phyloP scores from a whole-genome alignment of 2,888 invertebrate genomes.

The Megastigmus dorsalis region DNA sequence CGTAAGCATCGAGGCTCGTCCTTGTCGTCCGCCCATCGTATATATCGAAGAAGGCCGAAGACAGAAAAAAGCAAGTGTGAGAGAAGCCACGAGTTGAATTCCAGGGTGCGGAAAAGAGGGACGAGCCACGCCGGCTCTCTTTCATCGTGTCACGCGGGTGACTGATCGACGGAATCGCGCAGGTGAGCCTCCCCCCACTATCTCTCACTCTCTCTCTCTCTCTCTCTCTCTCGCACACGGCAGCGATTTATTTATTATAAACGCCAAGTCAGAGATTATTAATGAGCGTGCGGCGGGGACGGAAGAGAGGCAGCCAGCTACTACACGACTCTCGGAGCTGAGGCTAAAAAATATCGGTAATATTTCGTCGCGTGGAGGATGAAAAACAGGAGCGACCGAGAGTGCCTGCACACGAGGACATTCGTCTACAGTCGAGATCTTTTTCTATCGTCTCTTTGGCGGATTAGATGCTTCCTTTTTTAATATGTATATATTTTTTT shows the following conservation, averaged over 20 bases:
- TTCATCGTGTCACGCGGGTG: constrained; percentile 69
- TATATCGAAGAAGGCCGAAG: neutral
- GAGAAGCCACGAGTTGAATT: constrained; percentile 48
- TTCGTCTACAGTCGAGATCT: neutral
- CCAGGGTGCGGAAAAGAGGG: constrained; percentile 27
- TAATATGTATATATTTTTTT: too few species aligned
- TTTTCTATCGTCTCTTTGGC: constrained; percentile 5
- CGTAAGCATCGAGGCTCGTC: constrained; percentile 8
- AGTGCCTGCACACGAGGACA: neutral
- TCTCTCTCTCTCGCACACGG: too few species aligned
- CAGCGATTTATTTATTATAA: constrained; percentile 70
- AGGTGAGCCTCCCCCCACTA: constrained; percentile 65
- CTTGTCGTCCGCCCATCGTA: too few species aligned
- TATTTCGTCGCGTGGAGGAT: constrained; percentile 28
- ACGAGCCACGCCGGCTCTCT: constrained; percentile 62
- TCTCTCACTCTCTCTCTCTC: too few species aligned
- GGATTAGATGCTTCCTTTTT: too few species aligned
- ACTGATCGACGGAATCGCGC: constrained; percentile 69
- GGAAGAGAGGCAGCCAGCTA: constrained; percentile 2
- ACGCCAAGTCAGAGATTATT: constrained; percentile 67
- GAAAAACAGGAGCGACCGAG: neutral
- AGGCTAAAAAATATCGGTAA: constrained; percentile 32
- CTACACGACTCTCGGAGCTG: neutral
- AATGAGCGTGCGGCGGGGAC: constrained; percentile 57
- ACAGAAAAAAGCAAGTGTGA: neutral